phyloP scores from a whole-genome alignment of 2,888 invertebrate species.

The Phengaris arion region DNA sequence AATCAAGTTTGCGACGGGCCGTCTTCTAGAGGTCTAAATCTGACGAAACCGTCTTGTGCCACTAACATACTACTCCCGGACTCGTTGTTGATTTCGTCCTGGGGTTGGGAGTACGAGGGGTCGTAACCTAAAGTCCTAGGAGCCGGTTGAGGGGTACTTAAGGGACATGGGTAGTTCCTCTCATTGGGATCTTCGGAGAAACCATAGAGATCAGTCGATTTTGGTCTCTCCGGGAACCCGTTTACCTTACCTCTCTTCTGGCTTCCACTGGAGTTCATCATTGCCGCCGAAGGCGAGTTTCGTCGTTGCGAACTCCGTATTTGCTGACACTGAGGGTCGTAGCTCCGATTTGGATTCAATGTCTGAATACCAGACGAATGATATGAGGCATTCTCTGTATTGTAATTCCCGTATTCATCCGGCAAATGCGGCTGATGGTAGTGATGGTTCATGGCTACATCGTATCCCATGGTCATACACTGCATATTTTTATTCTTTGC shows the following conservation, averaged over 20 bases:
- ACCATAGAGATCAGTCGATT: slow-evolving; percentile 80
- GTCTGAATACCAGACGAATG: slow-evolving; percentile 76
- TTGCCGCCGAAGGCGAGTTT: slow-evolving; percentile 69
- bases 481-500: slow-evolving; percentile 75
- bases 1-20: slow-evolving; percentile 74
- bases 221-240: slow-evolving; percentile 82
- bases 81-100: slow-evolving; percentile 73
- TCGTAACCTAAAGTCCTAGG: slow-evolving; percentile 72
- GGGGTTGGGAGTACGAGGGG: slow-evolving; percentile 77
- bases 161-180: slow-evolving; percentile 66
- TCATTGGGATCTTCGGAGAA: slow-evolving; percentile 74
- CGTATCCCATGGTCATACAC: slow-evolving; percentile 81
- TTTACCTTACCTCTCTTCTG: slow-evolving; percentile 74
- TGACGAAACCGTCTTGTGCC: slow-evolving; percentile 93
- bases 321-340: slow-evolving; percentile 63
- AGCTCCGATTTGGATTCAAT: slow-evolving; percentile 75
- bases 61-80: slow-evolving; percentile 88
- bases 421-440: slow-evolving; percentile 77
- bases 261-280: slow-evolving; percentile 72
- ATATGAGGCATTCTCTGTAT: slow-evolving; percentile 73
- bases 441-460: slow-evolving; percentile 71
- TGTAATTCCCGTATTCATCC: slow-evolving; percentile 72
- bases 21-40: slow-evolving; percentile 87
- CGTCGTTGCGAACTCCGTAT: slow-evolving; percentile 68
- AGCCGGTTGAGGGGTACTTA: slow-evolving; percentile 74